Base-by-base conservation (phyloP, 37 sponge, comb jelly and placozoan genomes). In the Mnemiopsis leidyi region DNA sequence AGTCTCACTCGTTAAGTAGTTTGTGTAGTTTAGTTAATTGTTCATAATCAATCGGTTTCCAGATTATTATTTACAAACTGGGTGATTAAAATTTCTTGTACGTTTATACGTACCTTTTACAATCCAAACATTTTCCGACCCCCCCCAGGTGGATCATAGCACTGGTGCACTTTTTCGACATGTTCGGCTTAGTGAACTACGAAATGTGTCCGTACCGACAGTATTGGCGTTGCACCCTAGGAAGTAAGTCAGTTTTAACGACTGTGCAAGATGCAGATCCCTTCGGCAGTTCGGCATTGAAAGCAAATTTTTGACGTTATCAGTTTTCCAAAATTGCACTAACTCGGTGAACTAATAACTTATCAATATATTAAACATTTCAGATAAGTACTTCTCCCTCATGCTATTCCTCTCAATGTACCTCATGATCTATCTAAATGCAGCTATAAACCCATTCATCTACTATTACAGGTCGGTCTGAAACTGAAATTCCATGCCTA, bases 381-480 rank as follows among this genome's bases (percentile, higher is more conserved):
- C 75, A 71, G 75, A 71, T 13, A 71, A 71, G 20, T 2, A 85
- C 61, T 85, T 85, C 29, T 23, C 40, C 24, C n/a, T 32, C 23
- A 2, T 85, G 61, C 61, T 85, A 3, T 85, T 85, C 35, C 7
- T 85, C 36, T 40, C 36, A 26, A 38, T 85, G 61, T 39, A 85
- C 29, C 90, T 85, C 7, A 38, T 85, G 90, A 33, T 85, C 24
- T 85, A 85, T 26, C 90, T 85, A 2, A 85, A 85, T 29, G 90
- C 90, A 39, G 90, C 90, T 0, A 33, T 85, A 16, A 85, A 85
- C 29, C 90, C 90, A 0, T 39, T 85, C 90, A 85, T 85, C 40
- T 85, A 85, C 26, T 85, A 85, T 37, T 85, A 85, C 90, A 85
- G 90, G 90, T 85, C 38, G 23, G 82, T 69, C 2, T n/a, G n/a